A percentile compares a stretch with the other conserved stretches of the same genome.
These are phyloP conservation scores for Mylabris sibirica DNA, from an alignment of 2,888 invertebrate genomes.

Conservation along the genomic window DNA sequence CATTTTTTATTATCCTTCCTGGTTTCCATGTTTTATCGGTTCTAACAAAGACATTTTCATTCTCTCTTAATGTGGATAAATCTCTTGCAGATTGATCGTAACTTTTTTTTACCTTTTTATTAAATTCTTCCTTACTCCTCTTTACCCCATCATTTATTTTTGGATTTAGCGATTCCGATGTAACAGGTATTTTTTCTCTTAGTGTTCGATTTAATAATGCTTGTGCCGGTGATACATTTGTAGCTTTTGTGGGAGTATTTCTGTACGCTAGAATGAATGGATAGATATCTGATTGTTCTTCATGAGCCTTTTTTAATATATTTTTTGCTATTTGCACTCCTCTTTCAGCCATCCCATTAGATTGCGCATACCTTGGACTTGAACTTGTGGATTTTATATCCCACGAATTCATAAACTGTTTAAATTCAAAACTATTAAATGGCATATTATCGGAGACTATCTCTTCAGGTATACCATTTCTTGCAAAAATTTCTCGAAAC, in stretches of 20 bases:
- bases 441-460: slow-evolving; percentile 42
- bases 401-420: slow-evolving; percentile 35
- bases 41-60: slow-evolving; percentile 3
- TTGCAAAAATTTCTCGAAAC: slow-evolving; percentile 37
- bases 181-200: slow-evolving; percentile 14
- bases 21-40: slow-evolving; percentile 9
- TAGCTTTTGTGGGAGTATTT: slow-evolving; percentile 15
- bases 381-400: slow-evolving; percentile 35
- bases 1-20: neutral
- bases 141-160: neutral
- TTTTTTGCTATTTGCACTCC: slow-evolving; percentile 36
- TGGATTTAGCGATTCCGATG: neutral
- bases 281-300: slow-evolving; percentile 6
- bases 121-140: neutral
- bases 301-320: slow-evolving; percentile 31
- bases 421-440: slow-evolving; percentile 33
- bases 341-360: slow-evolving; percentile 42
- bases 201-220: slow-evolving; percentile 1
- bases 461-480: slow-evolving; percentile 36
- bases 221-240: slow-evolving; percentile 6
- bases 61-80: slow-evolving; percentile 12
- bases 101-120: neutral
- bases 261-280: neutral
- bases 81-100: slow-evolving; percentile 2
- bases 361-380: slow-evolving; percentile 38